Base-by-base conservation (phyloP, 2,113 vertebrate genomes). In the Xenopus borealis region DNA sequence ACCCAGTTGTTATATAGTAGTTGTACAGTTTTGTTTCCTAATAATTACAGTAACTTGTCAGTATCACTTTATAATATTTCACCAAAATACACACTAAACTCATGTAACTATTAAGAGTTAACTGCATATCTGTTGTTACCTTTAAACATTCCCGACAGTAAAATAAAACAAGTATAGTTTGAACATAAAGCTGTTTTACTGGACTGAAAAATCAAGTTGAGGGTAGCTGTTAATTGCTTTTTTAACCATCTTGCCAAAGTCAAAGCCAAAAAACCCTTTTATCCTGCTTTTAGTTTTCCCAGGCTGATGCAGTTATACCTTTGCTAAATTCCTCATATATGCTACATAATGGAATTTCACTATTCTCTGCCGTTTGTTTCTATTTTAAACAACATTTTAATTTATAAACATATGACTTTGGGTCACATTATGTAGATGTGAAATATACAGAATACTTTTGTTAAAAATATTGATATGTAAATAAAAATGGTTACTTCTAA, bases 281-380 rank as follows among this genome's bases (percentile, higher is more conserved):
- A 47, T 53, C n/a, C n/a, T n/a, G n/a, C n/a, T n/a, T n/a, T n/a
- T n/a, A 9, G 5, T 40, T 40, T 40, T 9, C 55, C 46, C 61
- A 53, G 27, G 62, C 53, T 45, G 30, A 72, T 40, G 44, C 57
- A 45, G 20, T 44, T 72, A 53, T 65, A 63, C 27, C 17, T 57
- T 58, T 72, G 65, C 71, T 70, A 78, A 62, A 72, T 79, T 70
- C 69, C 53, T 71, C 57, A 58, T 72, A 55, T 58, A 69, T 72
- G 68, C 20, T 68, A 64, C 67, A 75, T 68, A 62, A 71, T 59
- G 23, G 46, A 11, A 50, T 50, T 50, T 4, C 11, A 6, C 47
- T 50, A 50, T 10, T 47, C 46, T 47, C 5, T 3, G 47, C 3
- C 47, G 14, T 50, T 50, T 50, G 11, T 16, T 50, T 50, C 4